Base-by-base conservation (phyloP, 2,113 vertebrate genomes). In the Etia nguti region DNA sequence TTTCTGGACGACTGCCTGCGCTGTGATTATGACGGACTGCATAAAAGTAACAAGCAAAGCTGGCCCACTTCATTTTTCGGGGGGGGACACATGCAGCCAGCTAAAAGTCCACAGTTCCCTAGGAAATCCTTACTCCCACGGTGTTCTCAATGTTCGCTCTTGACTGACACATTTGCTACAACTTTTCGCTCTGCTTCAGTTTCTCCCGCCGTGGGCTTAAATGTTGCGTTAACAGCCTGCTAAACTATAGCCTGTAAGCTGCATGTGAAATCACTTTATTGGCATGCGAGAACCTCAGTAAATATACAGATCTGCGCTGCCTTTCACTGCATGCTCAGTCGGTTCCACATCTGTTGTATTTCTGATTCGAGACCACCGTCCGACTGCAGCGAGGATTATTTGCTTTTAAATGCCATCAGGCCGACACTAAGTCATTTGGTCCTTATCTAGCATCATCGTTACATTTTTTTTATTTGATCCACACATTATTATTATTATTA, bases 181-280 rank as follows among this genome's bases (percentile, higher is more conserved):
- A 36, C 34, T 38, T 65, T 82, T 88, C 59, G 31, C 20, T 12
- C 55, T 15, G 55, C 56, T 79, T 79, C 79, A 62, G 13, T 84
- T 75, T 62, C 79, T 82, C 20, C 55, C 52, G 83, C 60, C 84
- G 4, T 86, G 70, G 80, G 86, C 65, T 93, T 86, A 79, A 90
- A 90, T 48, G 82, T 54, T 92, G 90, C 75, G 90, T 92, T 94
- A 82, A 94, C 90, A 86, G 90, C 79, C 82, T 92, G 86, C 86
- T 79, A 80, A 87, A 87, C 82, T 86, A 18, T 10, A 81, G 81
- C 79, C 87, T 80, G 34, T 26, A 18, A 89, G 88, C 84, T 84
- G 84, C 91, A 73, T 65, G 84, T 87, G 80, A 89, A 91, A 89
- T 92, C 48, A 84, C 34, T 92, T 94, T 93, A 91, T 83, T 88